Evolutionary conservation across 2,888 invertebrate genomes (phyloP).

Genomic region (Drosophila limbata): DNA sequence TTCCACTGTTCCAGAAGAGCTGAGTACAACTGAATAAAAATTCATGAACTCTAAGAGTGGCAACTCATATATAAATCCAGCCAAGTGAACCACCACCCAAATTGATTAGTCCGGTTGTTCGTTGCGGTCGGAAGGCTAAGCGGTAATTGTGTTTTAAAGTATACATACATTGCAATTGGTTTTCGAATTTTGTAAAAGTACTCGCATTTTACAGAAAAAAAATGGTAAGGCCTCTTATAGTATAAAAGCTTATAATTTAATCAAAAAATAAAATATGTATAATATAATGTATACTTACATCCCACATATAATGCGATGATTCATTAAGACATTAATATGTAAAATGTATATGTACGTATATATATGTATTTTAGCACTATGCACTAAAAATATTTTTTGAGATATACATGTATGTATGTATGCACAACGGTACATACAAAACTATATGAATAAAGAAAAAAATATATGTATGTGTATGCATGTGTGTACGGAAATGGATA

Average conservation of each 20-base stretch:
- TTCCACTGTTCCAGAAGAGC: conserved; percentile 3
- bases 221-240: conserved; percentile 58
- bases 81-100: conserved; percentile 64
- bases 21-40: not conserved
- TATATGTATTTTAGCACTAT: conserved; percentile 39
- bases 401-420: conserved; percentile 44
- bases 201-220: conserved; percentile 51
- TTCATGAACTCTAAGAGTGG: conserved; percentile 12
- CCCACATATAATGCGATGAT: conserved; percentile 42
- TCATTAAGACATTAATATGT: conserved; percentile 44
- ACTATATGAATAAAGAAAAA: conserved; percentile 40
- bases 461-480: conserved; percentile 38
- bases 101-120: conserved; percentile 77
- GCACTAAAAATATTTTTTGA: conserved; percentile 57
- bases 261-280: not conserved
- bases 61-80: conserved; percentile 49
- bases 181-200: conserved; percentile 65
- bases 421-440: conserved; percentile 30
- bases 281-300: conserved; percentile 16
- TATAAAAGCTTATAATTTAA: not conserved
- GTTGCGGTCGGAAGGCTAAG: conserved; percentile 65
- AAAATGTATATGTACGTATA: conserved; percentile 48
- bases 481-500: conserved; percentile 43
- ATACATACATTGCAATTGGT: conserved; percentile 58
- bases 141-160: conserved; percentile 66